phyloP scores from a whole-genome alignment of 2,797 vertebrate species.

The Lepus townsendii region DNA sequence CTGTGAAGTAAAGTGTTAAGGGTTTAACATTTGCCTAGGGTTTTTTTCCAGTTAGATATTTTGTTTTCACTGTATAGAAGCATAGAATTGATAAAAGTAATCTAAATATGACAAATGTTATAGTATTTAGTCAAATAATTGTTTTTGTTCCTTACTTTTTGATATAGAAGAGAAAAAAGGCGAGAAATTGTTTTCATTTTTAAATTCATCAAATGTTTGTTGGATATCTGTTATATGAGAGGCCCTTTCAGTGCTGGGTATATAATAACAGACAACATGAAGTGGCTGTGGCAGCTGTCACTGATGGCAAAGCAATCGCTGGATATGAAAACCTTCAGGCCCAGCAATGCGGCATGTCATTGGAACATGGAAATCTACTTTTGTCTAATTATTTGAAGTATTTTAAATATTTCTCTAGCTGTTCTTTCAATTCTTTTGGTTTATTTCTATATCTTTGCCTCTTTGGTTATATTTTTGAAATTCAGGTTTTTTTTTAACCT shows the following conservation, averaged over 20 bases:
- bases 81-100: not conserved
- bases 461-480: conserved; percentile 1
- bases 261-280: not conserved
- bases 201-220: not conserved
- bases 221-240: not conserved
- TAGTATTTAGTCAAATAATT: not conserved
- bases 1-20: not conserved
- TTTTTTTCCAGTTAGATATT: conserved; percentile 36
- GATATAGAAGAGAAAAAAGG: not conserved
- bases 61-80: conserved; percentile 28
- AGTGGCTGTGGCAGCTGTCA: not conserved
- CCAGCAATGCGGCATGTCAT: not conserved
- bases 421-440: not conserved
- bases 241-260: not conserved
- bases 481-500: not conserved
- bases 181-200: not conserved
- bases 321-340: not conserved
- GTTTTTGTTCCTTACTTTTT: not conserved
- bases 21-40: not conserved
- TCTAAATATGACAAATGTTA: not conserved
- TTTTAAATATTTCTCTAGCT: not conserved
- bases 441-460: not conserved
- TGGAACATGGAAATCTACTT: not conserved
- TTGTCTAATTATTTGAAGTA: not conserved
- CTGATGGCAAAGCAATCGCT: not conserved